phyloP scores from a whole-genome alignment of 2,797 vertebrate genomes.

The Leptatherina wallacei region DNA sequence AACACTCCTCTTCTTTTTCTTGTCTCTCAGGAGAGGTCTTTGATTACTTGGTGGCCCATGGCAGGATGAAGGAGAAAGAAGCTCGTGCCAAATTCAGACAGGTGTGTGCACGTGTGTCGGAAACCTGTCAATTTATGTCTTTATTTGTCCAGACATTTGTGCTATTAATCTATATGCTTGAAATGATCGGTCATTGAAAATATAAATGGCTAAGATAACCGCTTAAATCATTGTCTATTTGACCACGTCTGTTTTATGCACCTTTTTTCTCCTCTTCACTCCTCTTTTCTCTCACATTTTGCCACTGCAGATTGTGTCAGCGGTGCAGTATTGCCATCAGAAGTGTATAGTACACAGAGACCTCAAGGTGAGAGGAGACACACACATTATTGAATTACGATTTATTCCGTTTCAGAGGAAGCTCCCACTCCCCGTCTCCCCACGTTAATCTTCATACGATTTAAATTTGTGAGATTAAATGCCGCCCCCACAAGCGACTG shows the following conservation, averaged over 20 bases:
- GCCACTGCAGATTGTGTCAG: slow-evolving; percentile 90
- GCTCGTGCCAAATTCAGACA: slow-evolving; percentile 99
- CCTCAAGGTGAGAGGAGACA: slow-evolving; percentile 88
- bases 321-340: slow-evolving; percentile 98
- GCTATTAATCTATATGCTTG: neutral
- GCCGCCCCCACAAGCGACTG: slow-evolving; percentile 22
- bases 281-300: slow-evolving; percentile 14
- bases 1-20: slow-evolving; percentile 33
- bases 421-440: neutral
- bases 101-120: slow-evolving; percentile 70
- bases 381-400: slow-evolving; percentile 27
- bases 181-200: slow-evolving; percentile 5
- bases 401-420: slow-evolving; percentile 19
- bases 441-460: slow-evolving; percentile 43
- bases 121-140: neutral
- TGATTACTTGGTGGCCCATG: slow-evolving; percentile 98
- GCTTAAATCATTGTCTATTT: neutral
- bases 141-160: neutral
- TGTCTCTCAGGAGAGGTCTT: slow-evolving; percentile 92
- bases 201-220: neutral
- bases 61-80: slow-evolving; percentile 99
- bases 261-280: neutral
- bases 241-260: slow-evolving; percentile 3
- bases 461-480: slow-evolving; percentile 41
- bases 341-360: slow-evolving; percentile 96